Evolutionary conservation across 2,888 invertebrate species (phyloP).

Genomic region (Oscheius myriophilus): DNA sequence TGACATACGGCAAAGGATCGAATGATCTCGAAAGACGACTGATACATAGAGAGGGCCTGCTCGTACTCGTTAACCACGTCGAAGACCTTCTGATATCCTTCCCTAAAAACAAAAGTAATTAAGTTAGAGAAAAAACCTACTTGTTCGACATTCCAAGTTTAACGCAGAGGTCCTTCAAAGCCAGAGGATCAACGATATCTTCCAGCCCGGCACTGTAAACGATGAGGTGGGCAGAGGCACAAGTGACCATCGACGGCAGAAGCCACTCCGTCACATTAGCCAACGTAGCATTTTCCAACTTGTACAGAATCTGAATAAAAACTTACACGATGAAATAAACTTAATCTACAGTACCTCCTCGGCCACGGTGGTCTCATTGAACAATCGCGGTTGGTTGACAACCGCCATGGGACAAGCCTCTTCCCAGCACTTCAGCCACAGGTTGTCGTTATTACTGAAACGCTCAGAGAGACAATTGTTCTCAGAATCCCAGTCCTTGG

Average conservation of each 20-base stretch:
- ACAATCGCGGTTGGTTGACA: slow-evolving; percentile 86
- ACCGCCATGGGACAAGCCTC: slow-evolving; percentile 89
- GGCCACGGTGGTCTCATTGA: slow-evolving; percentile 94
- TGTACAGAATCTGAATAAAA: slow-evolving; percentile 10
- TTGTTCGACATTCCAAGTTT: slow-evolving; percentile 11
- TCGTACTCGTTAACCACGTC: slow-evolving; percentile 11
- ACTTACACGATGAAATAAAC: not conserved
- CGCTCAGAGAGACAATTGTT: slow-evolving; percentile 57
- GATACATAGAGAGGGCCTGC: slow-evolving; percentile 15
- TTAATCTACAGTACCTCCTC: slow-evolving; percentile 79
- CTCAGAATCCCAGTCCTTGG: slow-evolving; percentile 87
- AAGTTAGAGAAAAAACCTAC: not conserved
- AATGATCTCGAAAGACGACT: not conserved
- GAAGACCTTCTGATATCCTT: slow-evolving; percentile 28
- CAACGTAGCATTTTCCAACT: slow-evolving; percentile 13
- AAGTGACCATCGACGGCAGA: slow-evolving; percentile 3
- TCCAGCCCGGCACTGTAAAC: not conserved
- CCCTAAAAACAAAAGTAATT: slow-evolving; percentile 15
- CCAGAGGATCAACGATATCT: not conserved
- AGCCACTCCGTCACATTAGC: not conserved
- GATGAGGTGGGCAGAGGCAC: slow-evolving; percentile 10
- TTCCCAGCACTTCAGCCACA: slow-evolving; percentile 92
- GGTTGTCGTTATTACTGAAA: slow-evolving; percentile 87
- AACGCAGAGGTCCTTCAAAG: not conserved
- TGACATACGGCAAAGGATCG: no score